A percentile compares a stretch with the other conserved stretches of the same genome.
These are phyloP conservation scores for Enoplosus armatus DNA, from an alignment of 2,797 vertebrate species.

Conservation along the genomic window DNA sequence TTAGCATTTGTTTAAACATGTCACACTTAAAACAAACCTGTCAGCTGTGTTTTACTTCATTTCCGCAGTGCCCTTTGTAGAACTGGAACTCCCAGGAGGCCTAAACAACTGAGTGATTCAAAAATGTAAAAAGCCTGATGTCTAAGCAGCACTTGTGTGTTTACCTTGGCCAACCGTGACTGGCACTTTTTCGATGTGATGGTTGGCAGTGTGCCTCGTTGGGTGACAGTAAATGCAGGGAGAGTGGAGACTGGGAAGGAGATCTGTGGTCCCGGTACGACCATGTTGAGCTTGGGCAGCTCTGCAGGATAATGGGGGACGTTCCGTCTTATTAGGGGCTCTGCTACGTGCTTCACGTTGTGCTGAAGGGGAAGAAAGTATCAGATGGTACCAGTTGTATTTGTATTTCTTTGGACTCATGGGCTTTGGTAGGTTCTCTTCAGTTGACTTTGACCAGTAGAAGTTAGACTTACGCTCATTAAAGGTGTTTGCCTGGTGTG, in stretches of 20 bases:
- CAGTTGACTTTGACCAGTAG: background rate
- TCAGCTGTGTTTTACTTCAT: constrained; percentile 4
- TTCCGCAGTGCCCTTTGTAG: background rate
- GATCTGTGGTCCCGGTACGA: constrained; percentile 74
- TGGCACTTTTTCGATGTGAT: constrained; percentile 84
- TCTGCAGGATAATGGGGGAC: constrained; percentile 70
- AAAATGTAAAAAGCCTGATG: background rate
- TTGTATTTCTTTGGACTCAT: background rate
- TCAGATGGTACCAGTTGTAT: no score
- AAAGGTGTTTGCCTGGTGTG: constrained; percentile 82
- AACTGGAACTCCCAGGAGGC: background rate
- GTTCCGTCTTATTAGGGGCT: constrained; percentile 67
- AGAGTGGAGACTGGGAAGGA: constrained; percentile 77
- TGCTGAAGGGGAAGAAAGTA: constrained; percentile 55
- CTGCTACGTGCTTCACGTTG: constrained; percentile 76
- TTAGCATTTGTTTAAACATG: background rate
- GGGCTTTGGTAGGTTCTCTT: background rate
- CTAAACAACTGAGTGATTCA: constrained; percentile 15
- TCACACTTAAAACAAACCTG: background rate
- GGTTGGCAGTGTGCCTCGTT: constrained; percentile 73
- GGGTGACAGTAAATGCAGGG: constrained; percentile 73
- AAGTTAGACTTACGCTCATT: constrained; percentile 67
- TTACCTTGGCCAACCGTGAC: constrained; percentile 85
- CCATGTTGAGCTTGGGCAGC: constrained; percentile 84
- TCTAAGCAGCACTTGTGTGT: background rate